These are phyloP conservation scores for Nothobranchius kuhntae DNA, from an alignment of 2,113 vertebrate species.

Conservation along the genomic window DNA sequence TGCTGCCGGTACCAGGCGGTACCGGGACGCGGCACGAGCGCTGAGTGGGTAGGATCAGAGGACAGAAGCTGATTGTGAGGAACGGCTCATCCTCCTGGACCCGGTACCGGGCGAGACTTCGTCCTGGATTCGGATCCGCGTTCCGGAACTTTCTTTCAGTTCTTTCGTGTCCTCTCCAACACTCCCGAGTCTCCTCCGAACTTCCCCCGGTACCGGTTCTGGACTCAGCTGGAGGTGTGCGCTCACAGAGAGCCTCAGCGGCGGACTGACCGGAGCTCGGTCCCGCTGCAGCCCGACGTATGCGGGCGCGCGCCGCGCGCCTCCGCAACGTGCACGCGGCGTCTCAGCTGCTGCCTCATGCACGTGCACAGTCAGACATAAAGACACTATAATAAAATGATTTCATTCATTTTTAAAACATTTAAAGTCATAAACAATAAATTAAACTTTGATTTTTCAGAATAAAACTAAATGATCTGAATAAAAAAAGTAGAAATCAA, in stretches of 20 bases:
- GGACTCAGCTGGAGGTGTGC: background rate
- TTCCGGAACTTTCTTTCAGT: no score
- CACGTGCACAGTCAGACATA: background rate
- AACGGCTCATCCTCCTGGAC: conserved; percentile 41
- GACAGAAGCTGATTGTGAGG: conserved; percentile 9
- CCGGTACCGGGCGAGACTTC: background rate
- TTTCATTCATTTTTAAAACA: no score
- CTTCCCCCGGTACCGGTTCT: conserved; percentile 25
- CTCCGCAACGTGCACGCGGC: conserved; percentile 18
- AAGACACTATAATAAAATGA: no score
- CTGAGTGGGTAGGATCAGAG: conserved; percentile 4
- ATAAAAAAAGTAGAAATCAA: no score
- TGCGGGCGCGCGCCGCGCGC: conserved; percentile 35
- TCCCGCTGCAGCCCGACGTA: conserved; percentile 21
- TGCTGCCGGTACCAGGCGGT: background rate
- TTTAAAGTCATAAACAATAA: no score
- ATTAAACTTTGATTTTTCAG: no score
- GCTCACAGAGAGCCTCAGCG: conserved; percentile 1
- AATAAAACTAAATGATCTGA: no score
- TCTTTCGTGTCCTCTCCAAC: no score
- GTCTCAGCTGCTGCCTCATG: background rate
- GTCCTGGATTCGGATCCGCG: background rate
- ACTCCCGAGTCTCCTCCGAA: conserved; percentile 1
- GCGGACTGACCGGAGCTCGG: conserved; percentile 32
- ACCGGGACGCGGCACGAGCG: background rate